Evolutionary conservation across 2,113 vertebrate species (phyloP).

Genomic region (Anseranas semipalmata): DNA sequence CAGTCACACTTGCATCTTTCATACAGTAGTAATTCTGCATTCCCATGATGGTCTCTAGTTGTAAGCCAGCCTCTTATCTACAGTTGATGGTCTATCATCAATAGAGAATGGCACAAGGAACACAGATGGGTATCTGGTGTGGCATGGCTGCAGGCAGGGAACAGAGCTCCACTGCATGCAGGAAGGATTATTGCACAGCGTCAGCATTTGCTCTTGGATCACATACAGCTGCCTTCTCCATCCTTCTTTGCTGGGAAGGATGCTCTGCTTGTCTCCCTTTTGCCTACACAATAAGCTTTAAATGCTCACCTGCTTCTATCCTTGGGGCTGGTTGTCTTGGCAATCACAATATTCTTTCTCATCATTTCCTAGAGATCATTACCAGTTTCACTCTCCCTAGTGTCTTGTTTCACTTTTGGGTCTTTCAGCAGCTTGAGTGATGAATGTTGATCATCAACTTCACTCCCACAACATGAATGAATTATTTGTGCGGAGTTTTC

Average conservation of each 20-base stretch:
- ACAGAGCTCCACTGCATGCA: accelerated
- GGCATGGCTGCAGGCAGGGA: background rate
- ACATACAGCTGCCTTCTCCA: background rate
- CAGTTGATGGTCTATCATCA: background rate
- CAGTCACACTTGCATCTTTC: background rate
- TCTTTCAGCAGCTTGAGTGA: slow-evolving; percentile 47
- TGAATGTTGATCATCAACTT: slow-evolving; percentile 4
- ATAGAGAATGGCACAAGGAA: background rate
- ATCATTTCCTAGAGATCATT: slow-evolving; percentile 41
- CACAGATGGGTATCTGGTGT: background rate
- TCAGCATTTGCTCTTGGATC: background rate
- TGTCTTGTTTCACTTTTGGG: slow-evolving; percentile 21
- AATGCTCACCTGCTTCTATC: background rate
- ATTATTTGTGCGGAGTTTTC: slow-evolving; percentile 38
- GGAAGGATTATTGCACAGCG: background rate
- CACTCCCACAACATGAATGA: slow-evolving; percentile 11
- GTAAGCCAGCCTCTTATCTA: background rate
- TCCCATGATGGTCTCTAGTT: background rate
- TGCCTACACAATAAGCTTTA: background rate
- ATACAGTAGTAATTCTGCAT: background rate
- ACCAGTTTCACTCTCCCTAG: background rate
- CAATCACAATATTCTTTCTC: background rate
- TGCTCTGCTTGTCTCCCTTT: background rate
- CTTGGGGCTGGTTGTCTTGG: background rate
- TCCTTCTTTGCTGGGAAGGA: background rate